Conservation (phyloP, 2,888 invertebrate species). For the Pyrgus malvae region DNA sequence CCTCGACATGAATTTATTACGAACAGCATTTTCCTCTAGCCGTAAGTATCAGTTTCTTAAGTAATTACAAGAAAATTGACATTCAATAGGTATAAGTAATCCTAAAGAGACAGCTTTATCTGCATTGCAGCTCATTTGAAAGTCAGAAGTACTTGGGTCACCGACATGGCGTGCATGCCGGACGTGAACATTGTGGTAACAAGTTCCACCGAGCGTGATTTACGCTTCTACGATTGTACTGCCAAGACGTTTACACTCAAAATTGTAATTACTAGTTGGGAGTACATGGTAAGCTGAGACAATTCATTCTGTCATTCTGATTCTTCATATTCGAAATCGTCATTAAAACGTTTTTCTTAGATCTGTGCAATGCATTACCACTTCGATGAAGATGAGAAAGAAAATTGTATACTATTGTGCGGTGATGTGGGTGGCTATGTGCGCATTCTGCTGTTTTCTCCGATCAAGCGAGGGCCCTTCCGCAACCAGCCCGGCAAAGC, state of each 20-base stretch:
- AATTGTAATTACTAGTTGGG: constrained; percentile 86
- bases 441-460: constrained; percentile 83
- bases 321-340: not conserved
- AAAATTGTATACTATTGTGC: constrained; percentile 84
- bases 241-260: constrained; percentile 87
- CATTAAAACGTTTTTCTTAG: constrained; percentile 36
- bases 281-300: constrained; percentile 65
- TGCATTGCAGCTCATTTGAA: constrained; percentile 77
- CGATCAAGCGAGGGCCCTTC: constrained; percentile 85
- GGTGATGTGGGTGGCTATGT: constrained; percentile 90
- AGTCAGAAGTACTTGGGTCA: constrained; percentile 86
- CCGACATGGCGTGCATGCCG: constrained; percentile 87
- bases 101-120: too few species aligned
- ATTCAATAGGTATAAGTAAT: too few species aligned
- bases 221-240: constrained; percentile 90
- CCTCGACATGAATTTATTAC: constrained; percentile 84
- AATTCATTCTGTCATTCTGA: not conserved
- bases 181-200: constrained; percentile 90
- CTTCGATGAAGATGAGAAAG: constrained; percentile 78
- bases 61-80: not conserved
- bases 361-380: constrained; percentile 82
- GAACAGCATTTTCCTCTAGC: constrained; percentile 84
- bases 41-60: constrained; percentile 74
- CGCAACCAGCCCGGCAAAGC: constrained; percentile 85
- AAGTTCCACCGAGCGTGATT: constrained; percentile 88